Conservation (phyloP, 2,797 vertebrate genomes). For the Neomorphus geoffroyi region DNA sequence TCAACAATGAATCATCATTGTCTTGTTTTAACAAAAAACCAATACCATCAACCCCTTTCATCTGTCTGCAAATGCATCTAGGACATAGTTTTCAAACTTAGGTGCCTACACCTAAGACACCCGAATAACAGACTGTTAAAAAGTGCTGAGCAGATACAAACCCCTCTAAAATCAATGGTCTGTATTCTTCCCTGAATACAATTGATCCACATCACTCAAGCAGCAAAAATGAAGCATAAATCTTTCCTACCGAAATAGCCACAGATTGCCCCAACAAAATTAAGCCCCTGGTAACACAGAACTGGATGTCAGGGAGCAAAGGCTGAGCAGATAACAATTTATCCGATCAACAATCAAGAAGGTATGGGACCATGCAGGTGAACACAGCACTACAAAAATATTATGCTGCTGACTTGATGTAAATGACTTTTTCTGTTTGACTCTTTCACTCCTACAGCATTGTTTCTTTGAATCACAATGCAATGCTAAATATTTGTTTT, state of each 20-base stretch:
- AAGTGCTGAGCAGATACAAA: slow-evolving; percentile 20
- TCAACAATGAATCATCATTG: neutral
- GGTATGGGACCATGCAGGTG: neutral
- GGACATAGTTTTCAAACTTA: neutral
- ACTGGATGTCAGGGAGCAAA: neutral
- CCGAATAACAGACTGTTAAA: neutral
- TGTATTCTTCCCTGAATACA: slow-evolving; percentile 13
- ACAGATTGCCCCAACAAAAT: neutral
- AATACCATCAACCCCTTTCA: neutral
- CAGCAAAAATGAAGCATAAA: neutral
- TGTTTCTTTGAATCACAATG: neutral
- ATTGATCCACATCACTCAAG: slow-evolving; percentile 15
- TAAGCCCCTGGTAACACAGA: neutral
- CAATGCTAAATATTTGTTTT: neutral
- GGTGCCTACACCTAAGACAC: neutral
- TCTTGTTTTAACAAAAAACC: neutral
- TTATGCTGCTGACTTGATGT: neutral
- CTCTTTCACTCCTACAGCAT: neutral
- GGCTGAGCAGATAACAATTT: neutral
- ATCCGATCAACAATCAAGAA: neutral
- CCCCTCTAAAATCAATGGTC: slow-evolving; percentile 37
- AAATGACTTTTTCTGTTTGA: neutral
- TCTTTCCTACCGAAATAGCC: neutral
- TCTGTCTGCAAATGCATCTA: neutral
- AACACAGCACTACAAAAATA: neutral